Base-by-base conservation (phyloP, 2,888 invertebrate genomes). In the Hydrotaea cyrtoneurina region DNA sequence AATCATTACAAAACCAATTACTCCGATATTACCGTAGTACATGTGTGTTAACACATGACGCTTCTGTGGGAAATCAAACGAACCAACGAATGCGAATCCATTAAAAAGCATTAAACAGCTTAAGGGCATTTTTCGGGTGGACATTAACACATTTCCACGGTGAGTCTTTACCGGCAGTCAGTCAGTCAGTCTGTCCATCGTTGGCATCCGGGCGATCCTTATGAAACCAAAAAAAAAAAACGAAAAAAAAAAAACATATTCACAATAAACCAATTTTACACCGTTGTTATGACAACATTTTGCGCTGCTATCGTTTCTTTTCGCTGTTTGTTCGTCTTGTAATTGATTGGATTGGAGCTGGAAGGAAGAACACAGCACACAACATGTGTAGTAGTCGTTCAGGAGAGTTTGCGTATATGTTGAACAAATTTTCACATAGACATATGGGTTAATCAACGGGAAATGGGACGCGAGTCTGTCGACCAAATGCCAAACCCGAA, bases 221-320 rank as follows among this genome's bases (percentile, higher is more conserved):
- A n/a, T 1, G 23, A 36, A 59, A 59, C 19, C 19, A 39, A 75
- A 50, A 50, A 82, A n/a, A n/a, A n/a, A n/a, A n/a, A n/a, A n/a
- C n/a, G n/a, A n/a, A n/a, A n/a, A n/a, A n/a, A n/a, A n/a, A n/a
- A n/a, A n/a, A n/a, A n/a, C n/a, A 73, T 31, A 77, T 80, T 81
- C 62, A 73, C 78, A 84, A 85, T 79, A 85, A 85, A 85, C 72
- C 82, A 79, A 82, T 82, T 85, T 85, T 85, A 80, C 85, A 85
- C 82, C 62, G 85, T 85, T 82, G 82, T 85, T 82, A 78, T 82
- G 85, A 82, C 85, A 82, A 80, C 73, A 36, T 64, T 43, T 31
- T 69, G 15, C 36, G 31, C 1, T 36, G 62, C 5, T 36, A 36
- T 36, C 62, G 17, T 36, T 39, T 46, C 21, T 15, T 26, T 50